Conservation (phyloP, 2,797 vertebrate species). For the Sebastes trivittatus region DNA sequence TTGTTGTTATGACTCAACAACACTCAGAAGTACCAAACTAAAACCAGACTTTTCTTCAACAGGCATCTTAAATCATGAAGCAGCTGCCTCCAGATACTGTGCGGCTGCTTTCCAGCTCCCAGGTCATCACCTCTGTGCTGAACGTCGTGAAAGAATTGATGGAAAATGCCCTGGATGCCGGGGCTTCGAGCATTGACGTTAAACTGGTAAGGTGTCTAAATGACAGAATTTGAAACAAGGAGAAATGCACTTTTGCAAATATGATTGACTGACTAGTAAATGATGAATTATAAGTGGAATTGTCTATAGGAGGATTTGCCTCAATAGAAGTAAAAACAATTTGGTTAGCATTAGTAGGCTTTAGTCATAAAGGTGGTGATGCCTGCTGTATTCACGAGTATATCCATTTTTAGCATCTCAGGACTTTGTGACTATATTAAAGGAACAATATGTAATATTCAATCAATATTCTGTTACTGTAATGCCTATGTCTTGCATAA, state of each 20-base stretch:
- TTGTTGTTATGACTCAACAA: background rate
- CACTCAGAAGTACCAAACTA: background rate
- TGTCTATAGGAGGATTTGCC: background rate
- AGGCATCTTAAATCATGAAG: constrained; percentile 83
- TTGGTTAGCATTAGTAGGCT: no score
- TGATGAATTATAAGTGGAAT: background rate
- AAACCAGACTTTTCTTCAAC: background rate
- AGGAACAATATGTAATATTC: no score
- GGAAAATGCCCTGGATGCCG: constrained; percentile 95
- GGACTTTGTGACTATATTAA: background rate
- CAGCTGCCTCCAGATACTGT: constrained; percentile 88
- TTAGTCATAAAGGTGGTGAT: background rate
- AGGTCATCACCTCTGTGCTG: constrained; percentile 91
- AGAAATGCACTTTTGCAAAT: background rate
- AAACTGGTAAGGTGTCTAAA: constrained; percentile 85
- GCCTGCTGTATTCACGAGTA: background rate
- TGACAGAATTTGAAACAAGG: background rate
- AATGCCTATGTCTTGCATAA: no score
- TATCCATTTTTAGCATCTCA: background rate
- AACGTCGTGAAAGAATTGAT: constrained; percentile 94
- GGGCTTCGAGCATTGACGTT: constrained; percentile 87
- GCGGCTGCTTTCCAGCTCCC: constrained; percentile 91
- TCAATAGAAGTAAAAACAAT: background rate
- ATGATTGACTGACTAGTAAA: background rate
- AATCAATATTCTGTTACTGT: no score